These are phyloP conservation scores for Phrynosoma platyrhinos DNA, from an alignment of 2,113 vertebrate genomes.

Conservation along the genomic window DNA sequence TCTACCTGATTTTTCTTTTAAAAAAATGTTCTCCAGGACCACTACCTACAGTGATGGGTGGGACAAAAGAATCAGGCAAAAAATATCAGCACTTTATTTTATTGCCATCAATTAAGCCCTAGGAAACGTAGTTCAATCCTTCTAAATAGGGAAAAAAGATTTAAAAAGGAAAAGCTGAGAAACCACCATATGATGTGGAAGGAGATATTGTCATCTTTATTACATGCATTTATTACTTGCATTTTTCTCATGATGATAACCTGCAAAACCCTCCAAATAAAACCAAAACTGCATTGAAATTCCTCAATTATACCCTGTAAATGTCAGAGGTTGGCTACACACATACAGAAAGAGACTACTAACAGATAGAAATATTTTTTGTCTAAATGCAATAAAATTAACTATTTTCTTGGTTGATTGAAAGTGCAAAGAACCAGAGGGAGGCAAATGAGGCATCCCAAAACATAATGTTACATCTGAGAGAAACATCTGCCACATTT, in stretches of 20 bases:
- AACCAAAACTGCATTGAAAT: neutral
- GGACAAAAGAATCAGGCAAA: too few relatives aligned
- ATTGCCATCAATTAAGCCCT: too few relatives aligned
- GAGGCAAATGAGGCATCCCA: constrained; percentile 6
- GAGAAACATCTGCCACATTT: constrained; percentile 17
- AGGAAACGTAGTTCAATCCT: too few relatives aligned
- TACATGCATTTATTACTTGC: too few relatives aligned
- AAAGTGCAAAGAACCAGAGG: neutral
- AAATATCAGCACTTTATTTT: too few relatives aligned
- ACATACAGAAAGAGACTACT: neutral
- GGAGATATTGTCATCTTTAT: neutral
- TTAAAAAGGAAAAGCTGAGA: too few relatives aligned
- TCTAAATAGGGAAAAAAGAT: too few relatives aligned
- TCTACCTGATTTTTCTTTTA: too few relatives aligned
- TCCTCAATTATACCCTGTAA: neutral
- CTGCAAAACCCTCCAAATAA: neutral
- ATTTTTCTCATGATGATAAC: neutral
- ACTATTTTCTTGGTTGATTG: neutral
- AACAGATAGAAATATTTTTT: neutral
- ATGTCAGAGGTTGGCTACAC: neutral
- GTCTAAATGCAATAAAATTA: neutral
- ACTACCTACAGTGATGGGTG: too few relatives aligned
- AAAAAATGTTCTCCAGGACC: too few relatives aligned
- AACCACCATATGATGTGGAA: too few relatives aligned
- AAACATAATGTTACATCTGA: constrained; percentile 10